Percentiles rank a stretch among this genome's conserved stretches.
Conservation (phyloP, 2,113 vertebrate genomes). For the Bubo bubo region DNA sequence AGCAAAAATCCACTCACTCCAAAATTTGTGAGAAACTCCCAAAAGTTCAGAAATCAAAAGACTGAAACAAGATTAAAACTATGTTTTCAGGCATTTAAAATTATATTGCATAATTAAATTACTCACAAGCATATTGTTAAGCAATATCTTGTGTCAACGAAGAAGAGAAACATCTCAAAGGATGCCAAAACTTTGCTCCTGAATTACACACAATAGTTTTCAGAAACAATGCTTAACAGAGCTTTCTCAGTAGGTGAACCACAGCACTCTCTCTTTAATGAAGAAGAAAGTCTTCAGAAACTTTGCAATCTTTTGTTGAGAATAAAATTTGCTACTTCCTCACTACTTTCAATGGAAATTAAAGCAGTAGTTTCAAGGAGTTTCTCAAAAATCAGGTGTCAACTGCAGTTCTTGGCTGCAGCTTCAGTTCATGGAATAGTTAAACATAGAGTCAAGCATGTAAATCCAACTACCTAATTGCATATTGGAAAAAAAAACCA, state of each 20-base stretch:
- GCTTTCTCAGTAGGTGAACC: not conserved
- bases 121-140: not conserved
- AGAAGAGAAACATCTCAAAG: not conserved
- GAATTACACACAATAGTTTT: not conserved
- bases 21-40: not conserved
- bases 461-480: not conserved
- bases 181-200: not conserved
- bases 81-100: not conserved
- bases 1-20: fast-evolving
- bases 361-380: not conserved
- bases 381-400: not conserved
- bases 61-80: not conserved
- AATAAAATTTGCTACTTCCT: not conserved
- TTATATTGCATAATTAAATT: not conserved
- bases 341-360: not conserved
- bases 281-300: not conserved
- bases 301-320: not conserved
- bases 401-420: not conserved
- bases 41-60: not conserved
- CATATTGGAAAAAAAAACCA: fast-evolving
- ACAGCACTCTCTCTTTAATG: not conserved
- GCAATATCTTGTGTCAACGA: not conserved
- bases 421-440: not conserved
- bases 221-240: not conserved
- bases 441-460: not conserved